Evolutionary conservation across 2,113 vertebrate genomes (phyloP).

Genomic region (Oxyura jamaicensis): DNA sequence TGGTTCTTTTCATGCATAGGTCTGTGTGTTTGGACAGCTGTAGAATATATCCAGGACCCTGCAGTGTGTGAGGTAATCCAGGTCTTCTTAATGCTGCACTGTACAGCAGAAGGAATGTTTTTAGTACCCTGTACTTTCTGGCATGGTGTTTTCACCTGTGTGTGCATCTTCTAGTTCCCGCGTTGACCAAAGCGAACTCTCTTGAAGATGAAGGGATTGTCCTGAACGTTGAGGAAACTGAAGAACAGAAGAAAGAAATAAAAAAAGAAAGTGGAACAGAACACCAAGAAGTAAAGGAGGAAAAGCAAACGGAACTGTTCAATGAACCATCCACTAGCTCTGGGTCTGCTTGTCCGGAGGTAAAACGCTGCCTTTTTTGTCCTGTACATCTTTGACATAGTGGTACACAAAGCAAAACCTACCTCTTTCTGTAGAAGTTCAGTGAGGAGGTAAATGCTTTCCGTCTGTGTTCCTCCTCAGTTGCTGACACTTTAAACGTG

Average conservation of each 20-base stretch:
- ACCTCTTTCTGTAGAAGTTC: neutral
- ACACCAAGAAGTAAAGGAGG: conserved; percentile 28
- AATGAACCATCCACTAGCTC: conserved; percentile 79
- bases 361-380: neutral
- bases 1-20: rapidly evolving
- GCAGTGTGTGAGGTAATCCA: neutral
- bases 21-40: neutral
- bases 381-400: neutral
- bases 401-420: neutral
- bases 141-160: neutral
- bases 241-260: conserved; percentile 62
- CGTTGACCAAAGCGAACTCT: conserved; percentile 72
- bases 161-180: conserved; percentile 64
- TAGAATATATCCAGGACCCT: neutral
- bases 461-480: neutral
- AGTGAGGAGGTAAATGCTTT: neutral
- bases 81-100: neutral
- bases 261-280: conserved; percentile 63
- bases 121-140: neutral
- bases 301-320: conserved; percentile 58
- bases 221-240: conserved; percentile 68
- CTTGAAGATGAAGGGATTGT: conserved; percentile 72
- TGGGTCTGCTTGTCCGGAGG: conserved; percentile 68
- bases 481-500: rapidly evolving
- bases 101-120: neutral